Evolutionary conservation across 2,113 vertebrate species (phyloP), one percentile per base, ranked within the genome.

Genomic region (Calyptommatus sinebrachiatus): DNA sequence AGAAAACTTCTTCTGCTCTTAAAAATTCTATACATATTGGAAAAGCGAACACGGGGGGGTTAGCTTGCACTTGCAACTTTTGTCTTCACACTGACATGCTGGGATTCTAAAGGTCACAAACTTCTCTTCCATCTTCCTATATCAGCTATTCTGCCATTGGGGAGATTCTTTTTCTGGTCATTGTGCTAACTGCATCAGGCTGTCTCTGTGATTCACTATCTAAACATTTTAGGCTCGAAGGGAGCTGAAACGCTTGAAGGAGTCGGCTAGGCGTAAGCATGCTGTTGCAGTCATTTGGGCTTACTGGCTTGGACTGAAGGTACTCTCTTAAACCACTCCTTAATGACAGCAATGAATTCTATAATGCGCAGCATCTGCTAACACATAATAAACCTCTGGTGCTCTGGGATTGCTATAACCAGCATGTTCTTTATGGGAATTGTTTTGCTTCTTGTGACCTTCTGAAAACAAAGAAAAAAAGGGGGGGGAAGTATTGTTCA

Each of bases 241-340:
- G 96, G 97, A 99, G 84, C 95, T 99, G 96, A 97, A 96, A 93
- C 96, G 94, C 91, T 97, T 99, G 97, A 99, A 99, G 96, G 97
- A 98, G 85, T 97, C 97, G 91, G 98, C 97, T 97, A 96, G 96
- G 95, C 98, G 97, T 95, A 99, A 97, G 95, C 97, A 98, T 88
- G 98, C 98, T 82, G 97, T 99, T 85, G 98, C 98, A 93, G 96
- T 99, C 95, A 99, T 99, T 97, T 99, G 98, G 98, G 98, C 98
- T 97, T 99, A 95, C 97, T 99, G 98, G 98, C 97, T 98, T 97
- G 98, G 98, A 99, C 96, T 99, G 86, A 98, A 99, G 98, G 98
- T 99, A 97, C 92, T 94, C 91, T 87, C 89, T 93, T 86, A 79
- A 86, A 74, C 79, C 81, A 71, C 92, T 91, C 89, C 84, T 53